Base-by-base conservation (phyloP, 1,140 invertebrate genomes). In the Calliopsis andreniformis region DNA sequence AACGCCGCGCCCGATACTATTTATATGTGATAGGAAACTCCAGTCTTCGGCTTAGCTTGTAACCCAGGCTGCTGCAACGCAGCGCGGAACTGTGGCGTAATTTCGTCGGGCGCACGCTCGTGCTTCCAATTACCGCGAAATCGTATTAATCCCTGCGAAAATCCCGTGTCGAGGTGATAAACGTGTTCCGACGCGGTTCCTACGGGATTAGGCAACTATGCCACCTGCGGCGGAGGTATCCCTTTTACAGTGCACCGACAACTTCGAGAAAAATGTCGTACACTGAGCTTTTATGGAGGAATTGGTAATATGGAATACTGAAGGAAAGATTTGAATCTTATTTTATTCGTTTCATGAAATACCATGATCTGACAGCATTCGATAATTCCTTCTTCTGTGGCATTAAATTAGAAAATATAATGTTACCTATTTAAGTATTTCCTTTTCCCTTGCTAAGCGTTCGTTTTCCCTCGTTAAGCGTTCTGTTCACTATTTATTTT, bases 111-210 rank as follows among this genome's bases (percentile, higher is more conserved):
- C 53, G 66, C 51, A 35, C 66, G 82, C 72, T 59, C 63, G 73
- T 76, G 78, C 72, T 83, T 83, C 83, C 83, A 84, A 84, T 84
- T 84, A 84, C 78, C 78, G 49, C 82, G 73, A 80, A 83, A 83
- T 83, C 69, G 83, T 80, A 84, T 84, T 84, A 84, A 84, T 84
- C 83, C 81, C 51, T 68, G 67, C 69, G 83, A 84, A 84, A 83
- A 84, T 78, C 78, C 78, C 69, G 59, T 61, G 78, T 80, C 78
- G 81, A 56, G 59, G 78, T 84, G 81, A 84, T 83, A 84, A 84
- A 83, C 78, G 80, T 61, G 58, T 47, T 18, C 32, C 64, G 80
- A 56, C 64, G 49, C 70, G 76, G 77, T 76, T 56, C 28, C 64
- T 25, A 14, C 42, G 6, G 78, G 80, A 83, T 83, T 76, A 83